Conservation (phyloP, 2,888 invertebrate species). For the Drosophila prolongata region DNA sequence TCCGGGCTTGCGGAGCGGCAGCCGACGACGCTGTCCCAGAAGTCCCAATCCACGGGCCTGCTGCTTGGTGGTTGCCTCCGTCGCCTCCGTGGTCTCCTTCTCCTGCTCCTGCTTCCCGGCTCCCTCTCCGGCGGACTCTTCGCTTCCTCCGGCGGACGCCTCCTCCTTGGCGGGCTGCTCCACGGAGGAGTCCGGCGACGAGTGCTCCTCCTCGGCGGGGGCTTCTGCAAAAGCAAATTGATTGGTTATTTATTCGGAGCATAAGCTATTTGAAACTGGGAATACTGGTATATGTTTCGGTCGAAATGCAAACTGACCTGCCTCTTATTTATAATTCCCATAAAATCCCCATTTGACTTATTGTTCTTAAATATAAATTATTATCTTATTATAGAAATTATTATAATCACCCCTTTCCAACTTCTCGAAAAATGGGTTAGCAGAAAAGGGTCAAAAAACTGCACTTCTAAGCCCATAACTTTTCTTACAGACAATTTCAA, state of each 20-base stretch:
- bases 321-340: too few species aligned
- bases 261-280: too few species aligned
- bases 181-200: conserved; percentile 50
- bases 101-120: conserved; percentile 68
- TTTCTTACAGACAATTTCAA: too few species aligned
- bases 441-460: too few species aligned
- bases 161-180: conserved; percentile 64
- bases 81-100: conserved; percentile 82
- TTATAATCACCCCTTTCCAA: too few species aligned
- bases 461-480: too few species aligned
- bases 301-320: too few species aligned
- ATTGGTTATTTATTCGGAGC: not conserved
- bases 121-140: conserved; percentile 58
- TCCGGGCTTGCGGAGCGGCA: conserved; percentile 87
- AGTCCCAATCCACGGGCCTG: conserved; percentile 89
- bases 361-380: too few species aligned
- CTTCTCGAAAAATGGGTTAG: too few species aligned
- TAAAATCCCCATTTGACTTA: too few species aligned
- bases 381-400: too few species aligned
- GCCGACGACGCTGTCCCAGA: conserved; percentile 89
- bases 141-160: conserved; percentile 51
- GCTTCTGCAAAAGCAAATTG: conserved; percentile 42
- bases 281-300: too few species aligned
- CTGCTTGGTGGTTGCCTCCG: conserved; percentile 86
- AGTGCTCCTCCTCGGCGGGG: conserved; percentile 60